Conservation (phyloP, 2,113 vertebrate species). For the Crypturellus undulatus region DNA sequence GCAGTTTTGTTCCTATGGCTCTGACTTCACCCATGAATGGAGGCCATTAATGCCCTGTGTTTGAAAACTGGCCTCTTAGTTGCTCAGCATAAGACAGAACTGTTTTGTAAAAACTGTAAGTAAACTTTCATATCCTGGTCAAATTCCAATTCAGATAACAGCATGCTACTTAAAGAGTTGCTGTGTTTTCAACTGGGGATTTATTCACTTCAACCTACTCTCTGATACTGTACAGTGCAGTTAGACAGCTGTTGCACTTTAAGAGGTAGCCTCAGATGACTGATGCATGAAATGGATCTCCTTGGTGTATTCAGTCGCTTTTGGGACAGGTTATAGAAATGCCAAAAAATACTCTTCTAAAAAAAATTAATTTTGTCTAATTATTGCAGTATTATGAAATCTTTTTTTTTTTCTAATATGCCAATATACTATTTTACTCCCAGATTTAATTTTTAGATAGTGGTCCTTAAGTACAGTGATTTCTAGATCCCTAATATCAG, state of each 20-base stretch:
- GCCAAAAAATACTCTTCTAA: not conserved
- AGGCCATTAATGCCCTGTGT: not conserved
- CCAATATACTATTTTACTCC: not conserved
- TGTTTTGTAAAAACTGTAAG: not conserved
- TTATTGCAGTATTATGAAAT: not conserved
- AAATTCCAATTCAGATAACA: slow-evolving; percentile 18
- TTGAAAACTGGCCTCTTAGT: not conserved
- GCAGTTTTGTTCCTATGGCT: not conserved
- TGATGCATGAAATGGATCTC: not conserved
- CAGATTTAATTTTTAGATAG: not conserved
- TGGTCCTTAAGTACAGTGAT: not conserved
- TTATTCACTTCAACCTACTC: not conserved
- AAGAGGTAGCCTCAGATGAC: not conserved
- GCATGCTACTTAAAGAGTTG: not conserved
- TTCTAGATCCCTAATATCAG: not conserved
- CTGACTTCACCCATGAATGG: not conserved
- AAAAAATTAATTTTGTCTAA: not conserved
- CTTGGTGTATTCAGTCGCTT: not conserved
- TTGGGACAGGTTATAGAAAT: not conserved
- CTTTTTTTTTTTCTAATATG: not conserved
- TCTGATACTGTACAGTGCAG: not conserved
- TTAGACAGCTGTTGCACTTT: not conserved
- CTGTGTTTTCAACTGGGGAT: not conserved
- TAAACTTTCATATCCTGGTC: slow-evolving; percentile 16
- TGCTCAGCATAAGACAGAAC: not conserved